Conservation (phyloP, 2,888 invertebrate genomes). For the Drosophila gaucha region DNA sequence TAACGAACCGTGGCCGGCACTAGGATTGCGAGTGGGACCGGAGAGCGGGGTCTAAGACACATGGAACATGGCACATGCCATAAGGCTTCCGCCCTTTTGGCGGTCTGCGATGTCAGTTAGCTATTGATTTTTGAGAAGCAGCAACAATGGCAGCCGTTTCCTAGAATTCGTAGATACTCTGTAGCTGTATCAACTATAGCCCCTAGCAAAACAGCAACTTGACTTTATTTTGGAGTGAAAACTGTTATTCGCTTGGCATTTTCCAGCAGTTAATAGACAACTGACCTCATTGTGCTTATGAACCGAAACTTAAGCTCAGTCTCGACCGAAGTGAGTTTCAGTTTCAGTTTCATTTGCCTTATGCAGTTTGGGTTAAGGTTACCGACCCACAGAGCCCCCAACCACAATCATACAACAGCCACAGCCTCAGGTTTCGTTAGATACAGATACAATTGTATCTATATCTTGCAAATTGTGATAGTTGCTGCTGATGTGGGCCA, state of each 20-base stretch:
- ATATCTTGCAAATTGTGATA: slow-evolving; percentile 32
- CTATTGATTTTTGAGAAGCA: slow-evolving; percentile 59
- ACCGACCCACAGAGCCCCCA: slow-evolving; percentile 23
- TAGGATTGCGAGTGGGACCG: slow-evolving; percentile 6
- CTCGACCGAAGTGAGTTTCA: slow-evolving; percentile 4
- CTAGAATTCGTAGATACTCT: slow-evolving; percentile 5
- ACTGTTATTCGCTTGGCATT: slow-evolving; percentile 36
- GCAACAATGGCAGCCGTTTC: slow-evolving; percentile 34
- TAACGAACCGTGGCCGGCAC: slow-evolving; percentile 51
- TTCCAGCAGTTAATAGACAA: slow-evolving; percentile 34
- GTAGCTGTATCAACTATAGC: slow-evolving; percentile 1
- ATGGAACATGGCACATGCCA: slow-evolving; percentile 40
- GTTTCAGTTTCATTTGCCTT: slow-evolving; percentile 29
- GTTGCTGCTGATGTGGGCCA: slow-evolving; percentile 25
- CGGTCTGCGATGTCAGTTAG: slow-evolving; percentile 11
- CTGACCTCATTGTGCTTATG: slow-evolving; percentile 53
- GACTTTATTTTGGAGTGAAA: slow-evolving; percentile 26
- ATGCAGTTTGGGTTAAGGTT: slow-evolving; percentile 60
- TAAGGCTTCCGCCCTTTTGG: slow-evolving; percentile 41
- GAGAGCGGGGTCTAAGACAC: slow-evolving; percentile 2
- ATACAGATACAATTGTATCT: slow-evolving; percentile 31
- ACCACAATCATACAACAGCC: background rate
- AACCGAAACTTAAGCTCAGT: slow-evolving; percentile 22
- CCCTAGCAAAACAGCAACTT: slow-evolving; percentile 21
- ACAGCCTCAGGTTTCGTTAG: slow-evolving; percentile 6